These are phyloP conservation scores for Atherinosoma microstoma DNA, from an alignment of 2,797 vertebrate species.

Conservation along the genomic window DNA sequence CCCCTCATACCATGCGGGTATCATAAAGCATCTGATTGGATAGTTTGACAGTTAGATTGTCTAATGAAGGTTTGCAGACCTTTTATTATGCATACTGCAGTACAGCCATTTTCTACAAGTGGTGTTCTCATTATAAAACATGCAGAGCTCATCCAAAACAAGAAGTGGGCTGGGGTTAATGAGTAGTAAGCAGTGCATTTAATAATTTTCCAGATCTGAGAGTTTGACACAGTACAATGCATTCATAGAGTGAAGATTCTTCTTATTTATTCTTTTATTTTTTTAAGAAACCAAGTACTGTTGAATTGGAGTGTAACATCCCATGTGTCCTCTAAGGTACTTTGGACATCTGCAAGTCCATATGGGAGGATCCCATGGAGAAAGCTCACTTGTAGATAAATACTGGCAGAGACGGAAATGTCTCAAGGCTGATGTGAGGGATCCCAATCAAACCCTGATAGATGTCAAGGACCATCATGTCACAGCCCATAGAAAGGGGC, in stretches of 20 bases:
- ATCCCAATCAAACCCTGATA: constrained; percentile 56
- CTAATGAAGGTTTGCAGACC: background rate
- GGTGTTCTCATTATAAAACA: constrained; percentile 37
- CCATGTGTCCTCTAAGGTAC: constrained; percentile 20
- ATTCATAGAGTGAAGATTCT: background rate
- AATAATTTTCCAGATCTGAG: background rate
- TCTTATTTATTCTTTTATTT: too few species aligned
- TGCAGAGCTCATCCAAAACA: constrained; percentile 31
- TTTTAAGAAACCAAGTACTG: background rate
- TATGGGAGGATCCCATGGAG: background rate
- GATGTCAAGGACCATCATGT: constrained; percentile 47
- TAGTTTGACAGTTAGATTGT: constrained; percentile 34
- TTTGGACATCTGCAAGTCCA: constrained; percentile 23
- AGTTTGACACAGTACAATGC: background rate
- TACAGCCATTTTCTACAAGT: constrained; percentile 38
- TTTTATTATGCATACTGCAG: background rate
- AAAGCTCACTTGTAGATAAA: constrained; percentile 24
- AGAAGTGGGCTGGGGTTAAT: background rate
- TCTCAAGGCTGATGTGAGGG: constrained; percentile 46
- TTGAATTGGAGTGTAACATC: background rate
- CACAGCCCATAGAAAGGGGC: constrained; percentile 40
- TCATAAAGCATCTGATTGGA: constrained; percentile 62
- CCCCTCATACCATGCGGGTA: constrained; percentile 23
- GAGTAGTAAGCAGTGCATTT: background rate
- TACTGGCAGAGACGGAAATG: constrained; percentile 39